Evolutionary conservation across 2,113 vertebrate species (phyloP).

Genomic region (Takifugu flavidus): DNA sequence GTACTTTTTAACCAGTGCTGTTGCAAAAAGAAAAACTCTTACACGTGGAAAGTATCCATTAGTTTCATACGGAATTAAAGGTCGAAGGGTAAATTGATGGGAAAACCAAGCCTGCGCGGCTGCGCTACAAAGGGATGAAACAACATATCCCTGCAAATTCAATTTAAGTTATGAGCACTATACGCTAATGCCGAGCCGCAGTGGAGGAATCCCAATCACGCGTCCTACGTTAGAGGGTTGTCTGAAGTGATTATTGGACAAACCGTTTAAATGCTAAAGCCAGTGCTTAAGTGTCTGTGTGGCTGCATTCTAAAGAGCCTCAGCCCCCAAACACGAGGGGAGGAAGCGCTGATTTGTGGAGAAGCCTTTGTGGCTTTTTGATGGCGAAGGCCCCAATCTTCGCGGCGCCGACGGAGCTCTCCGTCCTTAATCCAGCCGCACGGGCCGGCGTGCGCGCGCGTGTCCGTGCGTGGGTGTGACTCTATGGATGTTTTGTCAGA

Average conservation of each 20-base stretch:
- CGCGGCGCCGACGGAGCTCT: constrained; percentile 44
- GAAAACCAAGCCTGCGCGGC: constrained; percentile 13
- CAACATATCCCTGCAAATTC: not conserved
- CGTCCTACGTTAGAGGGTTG: not conserved
- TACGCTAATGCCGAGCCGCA: not conserved
- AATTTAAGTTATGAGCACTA: not conserved
- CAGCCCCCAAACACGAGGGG: constrained; percentile 16
- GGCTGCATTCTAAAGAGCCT: constrained; percentile 3
- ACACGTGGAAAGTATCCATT: no score
- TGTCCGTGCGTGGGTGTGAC: constrained; percentile 35
- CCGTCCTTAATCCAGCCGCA: constrained; percentile 42
- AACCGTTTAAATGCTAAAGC: constrained; percentile 17
- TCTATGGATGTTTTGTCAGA: constrained; percentile 56
- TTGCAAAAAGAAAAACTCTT: no score
- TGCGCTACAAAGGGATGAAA: not conserved
- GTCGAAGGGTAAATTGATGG: not conserved
- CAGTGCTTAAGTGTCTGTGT: constrained; percentile 15
- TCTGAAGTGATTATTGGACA: constrained; percentile 3
- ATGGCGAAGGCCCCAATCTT: constrained; percentile 38
- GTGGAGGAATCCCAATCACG: not conserved
- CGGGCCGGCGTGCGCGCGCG: not conserved
- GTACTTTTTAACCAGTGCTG: no score
- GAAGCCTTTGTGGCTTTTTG: constrained; percentile 40
- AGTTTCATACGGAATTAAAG: no score
- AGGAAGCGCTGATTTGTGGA: constrained; percentile 15